Evolutionary conservation across 2,113 vertebrate species (phyloP), one percentile per base, ranked within the genome.

Genomic region (Gnathochromis pfefferi): DNA sequence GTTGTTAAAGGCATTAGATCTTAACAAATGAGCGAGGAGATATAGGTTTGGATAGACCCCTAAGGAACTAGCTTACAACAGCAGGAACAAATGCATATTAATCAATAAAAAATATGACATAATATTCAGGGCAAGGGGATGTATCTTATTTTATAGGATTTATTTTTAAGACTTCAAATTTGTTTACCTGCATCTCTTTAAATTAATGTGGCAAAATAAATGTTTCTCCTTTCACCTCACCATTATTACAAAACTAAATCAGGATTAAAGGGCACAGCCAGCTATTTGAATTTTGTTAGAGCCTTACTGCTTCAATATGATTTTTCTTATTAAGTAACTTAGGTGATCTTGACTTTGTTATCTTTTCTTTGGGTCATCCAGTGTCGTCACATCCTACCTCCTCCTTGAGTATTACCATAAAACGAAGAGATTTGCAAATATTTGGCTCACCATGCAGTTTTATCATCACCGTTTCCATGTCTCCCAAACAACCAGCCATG

Each of bases 401-500:
- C 81, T 90, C 58, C 26, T 90, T 70, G 26, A 79, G 63, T 70
- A n/a, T 82, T 84, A 42, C 33, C 87, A 73, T 57, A 85, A 86
- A 90, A 87, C 42, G 11, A 53, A 87, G 60, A 83, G 49, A 79
- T 84, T 79, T 80, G 51, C 7, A 5, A 81, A 35, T 87, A 60
- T 87, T 89, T 86, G 55, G 35, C 81, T 83, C 45, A 49, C 90
- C 94, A 94, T 94, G 92, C 93, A 94, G 84, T 90, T 91, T 92
- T 89, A 88, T 89, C 86, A 93, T 91, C 88, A 88, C 75, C 3
- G 12, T 91, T 83, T 75, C 45, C 87, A 92, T 93, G 84, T 94
- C 88, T 93, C 90, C 90, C 88, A 94, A 94, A 93, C 94, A 95
- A 90, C 92, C 88, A 95, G 94, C 92, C 94, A 95, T 96, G 95